Base-by-base conservation (phyloP, 2,113 vertebrate genomes). In the Trinectes maculatus region DNA sequence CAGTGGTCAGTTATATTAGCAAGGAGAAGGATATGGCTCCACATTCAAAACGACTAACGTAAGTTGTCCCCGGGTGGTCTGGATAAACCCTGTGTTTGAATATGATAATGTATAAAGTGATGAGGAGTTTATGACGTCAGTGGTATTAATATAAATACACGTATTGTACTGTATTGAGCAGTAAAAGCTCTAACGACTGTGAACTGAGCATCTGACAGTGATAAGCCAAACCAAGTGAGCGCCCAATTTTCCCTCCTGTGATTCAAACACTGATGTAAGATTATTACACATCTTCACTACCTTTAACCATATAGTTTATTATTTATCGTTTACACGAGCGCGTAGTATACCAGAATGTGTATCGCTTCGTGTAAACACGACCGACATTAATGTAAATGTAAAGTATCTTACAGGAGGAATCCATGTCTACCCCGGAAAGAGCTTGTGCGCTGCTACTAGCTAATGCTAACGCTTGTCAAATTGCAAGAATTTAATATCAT, bases 221-320 rank as follows among this genome's bases (percentile, higher is more conserved):
- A 18, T 15, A 53, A 74, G 61, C 78, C 73, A 33, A 34, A 33
- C 15, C 33, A 39, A 74, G 53, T 90, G 85, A 85, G 88, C 90
- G 89, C 88, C 89, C 66, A 85, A 91, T 82, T 92, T 91, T 93
- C 92, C 92, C 92, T 92, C 92, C 91, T 54, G 62, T 43, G 46
- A 24, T 54, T 61, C 58, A 68, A 65, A 56, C 18, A 9, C 28
- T 21, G 34, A 25, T 25, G 40, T 36, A 10, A 16, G 21, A 11
- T 53, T 25, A 43, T 8, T 3, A 18, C 1, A 5, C n/a, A n/a
- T n/a, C 61, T 61, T 39, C 0, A 22, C 12, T 0, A 31, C 16
- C 5, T 31, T 43, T 18, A 24, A 43, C 15, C 6, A 2, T 2
- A n/a, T 1, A 8, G 19, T 12, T 40, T 2, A 6, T 4, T 3